Conservation (phyloP, 2,888 invertebrate species). For the Brachynemurus nebulosus region DNA sequence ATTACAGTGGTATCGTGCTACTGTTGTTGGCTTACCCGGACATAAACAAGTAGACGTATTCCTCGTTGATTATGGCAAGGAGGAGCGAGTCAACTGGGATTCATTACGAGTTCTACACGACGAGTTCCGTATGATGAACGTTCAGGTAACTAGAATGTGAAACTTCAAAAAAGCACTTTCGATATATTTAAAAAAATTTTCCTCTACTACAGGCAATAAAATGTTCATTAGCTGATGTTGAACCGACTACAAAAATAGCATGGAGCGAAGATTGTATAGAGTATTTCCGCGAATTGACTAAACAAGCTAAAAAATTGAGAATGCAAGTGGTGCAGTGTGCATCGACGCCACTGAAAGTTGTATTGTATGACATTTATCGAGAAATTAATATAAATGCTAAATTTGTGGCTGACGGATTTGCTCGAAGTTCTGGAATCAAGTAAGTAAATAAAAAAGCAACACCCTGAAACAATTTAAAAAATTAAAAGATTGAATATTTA, state of each 20-base stretch:
- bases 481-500: too few relatives aligned
- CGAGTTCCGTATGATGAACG: slow-evolving; percentile 34
- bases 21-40: slow-evolving; percentile 34
- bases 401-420: slow-evolving; percentile 36
- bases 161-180: too few relatives aligned
- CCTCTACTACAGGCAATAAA: slow-evolving; percentile 17
- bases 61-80: slow-evolving; percentile 49
- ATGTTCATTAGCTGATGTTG: slow-evolving; percentile 33
- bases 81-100: slow-evolving; percentile 34
- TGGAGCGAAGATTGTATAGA: slow-evolving; percentile 29
- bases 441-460: too few relatives aligned
- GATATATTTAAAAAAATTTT: too few relatives aligned
- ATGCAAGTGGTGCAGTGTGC: slow-evolving; percentile 28
- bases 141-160: too few relatives aligned
- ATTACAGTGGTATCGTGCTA: slow-evolving; percentile 44
- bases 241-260: slow-evolving; percentile 25
- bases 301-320: slow-evolving; percentile 23
- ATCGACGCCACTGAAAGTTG: slow-evolving; percentile 27
- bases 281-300: slow-evolving; percentile 28
- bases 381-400: slow-evolving; percentile 38
- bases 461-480: too few relatives aligned
- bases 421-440: slow-evolving; percentile 36
- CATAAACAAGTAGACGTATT: slow-evolving; percentile 37
- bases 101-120: slow-evolving; percentile 36
- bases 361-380: slow-evolving; percentile 28